These are phyloP conservation scores for Odontocolon sp. DNA, from an alignment of 2,888 invertebrate species.

Conservation along the genomic window DNA sequence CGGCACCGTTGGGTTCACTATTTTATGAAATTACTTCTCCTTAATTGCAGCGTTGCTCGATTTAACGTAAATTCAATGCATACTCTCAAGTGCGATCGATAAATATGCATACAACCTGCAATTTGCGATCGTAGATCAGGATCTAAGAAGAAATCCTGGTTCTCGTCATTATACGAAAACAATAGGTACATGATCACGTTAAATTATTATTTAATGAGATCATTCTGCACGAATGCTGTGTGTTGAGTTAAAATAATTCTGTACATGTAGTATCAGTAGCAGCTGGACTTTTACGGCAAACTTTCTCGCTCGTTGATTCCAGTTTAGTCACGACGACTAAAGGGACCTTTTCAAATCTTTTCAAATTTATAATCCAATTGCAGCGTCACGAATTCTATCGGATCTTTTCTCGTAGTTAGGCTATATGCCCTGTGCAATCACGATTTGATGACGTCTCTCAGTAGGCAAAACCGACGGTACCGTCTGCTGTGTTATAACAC, in stretches of 20 bases:
- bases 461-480: constrained; percentile 59
- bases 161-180: no score
- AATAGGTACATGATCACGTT: no score
- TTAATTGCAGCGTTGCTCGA: no score
- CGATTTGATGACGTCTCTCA: constrained; percentile 77
- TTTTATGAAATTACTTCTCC: no score
- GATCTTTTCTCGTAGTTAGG: constrained; percentile 21
- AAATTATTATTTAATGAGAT: no score
- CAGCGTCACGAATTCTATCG: constrained; percentile 55
- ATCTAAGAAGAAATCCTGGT: no score
- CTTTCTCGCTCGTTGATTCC: constrained; percentile 57
- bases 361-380: constrained; percentile 56
- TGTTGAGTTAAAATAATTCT: constrained; percentile 38
- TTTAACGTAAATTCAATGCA: no score
- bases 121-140: no score
- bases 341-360: constrained; percentile 57
- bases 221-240: constrained; percentile 5
- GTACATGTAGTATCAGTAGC: background rate
- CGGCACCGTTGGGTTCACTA: no score
- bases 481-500: constrained; percentile 62
- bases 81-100: no score
- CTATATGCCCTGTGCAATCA: constrained; percentile 66
- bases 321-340: constrained; percentile 53
- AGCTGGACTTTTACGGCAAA: constrained; percentile 36
- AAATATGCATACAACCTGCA: no score